Evolutionary conservation across 1,140 invertebrate genomes (phyloP).

Genomic region (Drosophila lacteicornis): DNA sequence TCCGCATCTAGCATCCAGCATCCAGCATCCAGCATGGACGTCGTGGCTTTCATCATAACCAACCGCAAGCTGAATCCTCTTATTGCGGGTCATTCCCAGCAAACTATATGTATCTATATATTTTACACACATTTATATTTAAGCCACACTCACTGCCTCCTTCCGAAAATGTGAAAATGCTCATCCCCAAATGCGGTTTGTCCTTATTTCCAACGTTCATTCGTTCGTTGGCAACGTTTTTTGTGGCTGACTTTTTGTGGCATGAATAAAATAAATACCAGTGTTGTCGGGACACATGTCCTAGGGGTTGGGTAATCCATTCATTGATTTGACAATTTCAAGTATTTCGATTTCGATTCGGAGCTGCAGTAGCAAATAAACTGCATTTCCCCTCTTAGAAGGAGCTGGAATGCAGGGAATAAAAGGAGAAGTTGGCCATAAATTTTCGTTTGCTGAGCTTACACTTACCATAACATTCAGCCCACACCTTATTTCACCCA

Average conservation of each 20-base stretch:
- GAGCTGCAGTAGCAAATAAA: conserved; percentile 13
- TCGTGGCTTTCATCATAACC: conserved; percentile 30
- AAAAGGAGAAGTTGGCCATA: neutral
- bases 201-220: conserved; percentile 4
- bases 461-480: neutral
- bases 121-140: conserved; percentile 56
- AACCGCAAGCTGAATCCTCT: conserved; percentile 43
- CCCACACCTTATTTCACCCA: neutral
- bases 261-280: conserved; percentile 46
- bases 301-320: conserved; percentile 17
- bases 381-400: neutral
- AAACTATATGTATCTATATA: conserved; percentile 22
- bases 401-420: too few relatives aligned
- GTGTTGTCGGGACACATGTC: conserved; percentile 2
- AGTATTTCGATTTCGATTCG: conserved; percentile 35
- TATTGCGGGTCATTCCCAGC: conserved; percentile 24
- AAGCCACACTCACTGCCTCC: conserved; percentile 13
- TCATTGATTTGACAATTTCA: conserved; percentile 48
- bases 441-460: conserved; percentile 1
- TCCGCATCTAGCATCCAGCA: neutral
- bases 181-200: conserved; percentile 24
- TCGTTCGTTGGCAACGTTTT: conserved; percentile 14
- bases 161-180: neutral
- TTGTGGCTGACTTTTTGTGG: conserved; percentile 54
- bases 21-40: neutral